These are phyloP conservation scores for Solea senegalensis DNA, from an alignment of 2,113 vertebrate species.

Conservation along the genomic window DNA sequence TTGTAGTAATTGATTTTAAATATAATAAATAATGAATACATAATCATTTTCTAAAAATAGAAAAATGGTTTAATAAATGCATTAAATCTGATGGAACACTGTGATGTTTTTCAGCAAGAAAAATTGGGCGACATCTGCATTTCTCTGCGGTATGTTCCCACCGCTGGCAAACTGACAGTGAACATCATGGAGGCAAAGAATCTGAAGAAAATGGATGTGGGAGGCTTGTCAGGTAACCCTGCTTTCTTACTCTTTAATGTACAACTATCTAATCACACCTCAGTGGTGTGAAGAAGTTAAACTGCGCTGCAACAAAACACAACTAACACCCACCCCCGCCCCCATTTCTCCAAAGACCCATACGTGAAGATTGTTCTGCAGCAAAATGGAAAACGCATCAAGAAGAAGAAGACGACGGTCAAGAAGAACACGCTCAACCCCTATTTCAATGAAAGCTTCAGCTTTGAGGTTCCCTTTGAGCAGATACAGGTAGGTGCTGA, in stretches of 20 bases:
- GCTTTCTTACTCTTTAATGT: not conserved
- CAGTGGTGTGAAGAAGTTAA: not conserved
- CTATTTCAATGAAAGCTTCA: constrained; percentile 93
- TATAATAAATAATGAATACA: no score
- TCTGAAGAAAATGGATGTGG: constrained; percentile 93
- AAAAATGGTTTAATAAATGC: no score
- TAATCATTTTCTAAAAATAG: no score
- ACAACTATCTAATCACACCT: not conserved
- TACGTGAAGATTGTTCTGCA: constrained; percentile 85
- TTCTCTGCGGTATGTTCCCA: constrained; percentile 90
- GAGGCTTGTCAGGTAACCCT: constrained; percentile 86
- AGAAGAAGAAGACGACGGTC: constrained; percentile 93
- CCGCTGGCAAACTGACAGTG: constrained; percentile 90
- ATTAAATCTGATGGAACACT: no score
- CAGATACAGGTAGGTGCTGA: constrained; percentile 86
- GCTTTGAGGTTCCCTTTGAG: constrained; percentile 90
- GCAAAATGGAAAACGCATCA: constrained; percentile 89
- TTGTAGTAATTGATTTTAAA: no score
- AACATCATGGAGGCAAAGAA: constrained; percentile 90
- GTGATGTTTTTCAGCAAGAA: constrained; percentile 77
- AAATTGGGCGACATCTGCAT: constrained; percentile 91
- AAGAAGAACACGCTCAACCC: constrained; percentile 94
- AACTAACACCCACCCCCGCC: not conserved
- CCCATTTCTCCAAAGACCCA: constrained; percentile 66
- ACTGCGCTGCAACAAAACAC: not conserved